Evolutionary conservation across 92 coral and sea anemone species (phyloP), one percentile per base, ranked within the genome.

Genomic region (Pocillopora grandis): DNA sequence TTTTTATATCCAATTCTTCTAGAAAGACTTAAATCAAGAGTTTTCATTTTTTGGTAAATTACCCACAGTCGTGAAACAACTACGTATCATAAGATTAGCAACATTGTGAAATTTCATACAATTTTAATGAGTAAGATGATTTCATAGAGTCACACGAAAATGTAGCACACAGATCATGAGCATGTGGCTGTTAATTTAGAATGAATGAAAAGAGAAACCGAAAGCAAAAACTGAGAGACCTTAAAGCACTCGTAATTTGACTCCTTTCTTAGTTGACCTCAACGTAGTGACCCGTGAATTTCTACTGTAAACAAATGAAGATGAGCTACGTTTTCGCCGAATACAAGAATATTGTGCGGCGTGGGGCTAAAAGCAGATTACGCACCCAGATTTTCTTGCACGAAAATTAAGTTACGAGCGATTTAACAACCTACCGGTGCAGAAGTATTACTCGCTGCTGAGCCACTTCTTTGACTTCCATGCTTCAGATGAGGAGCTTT

Each of bases 361-460:
- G 52, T 42, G 52, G 52, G 52, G 52, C 52, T 3, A 7, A 42
- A 42, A 42, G 52, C 52, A 7, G 52, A 42, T 3, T 8, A 42
- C 8, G 8, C 8, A 42, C 52, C 52, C 4, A 7, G 3, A 3
- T 42, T 42, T 42, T 42, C 52, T 42, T 18, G 6, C 17, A 15
- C 21, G 68, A 31, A 35, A 57, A 48, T 33, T 9, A 21, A 62
- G 21, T 63, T 83, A 5, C 52, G 5, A 42, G 52, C 52, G 7
- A 42, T 23, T 55, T 12, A 55, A 33, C 12, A 18, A 48, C 90
- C 82, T 77, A 92, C 95, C 88, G 98, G 98, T 64, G 90, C 90
- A 15, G 98, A 91, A 55, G 72, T 70, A 17, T 20, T 78, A 31
- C 95, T 89, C 1, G 89, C 91, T 10, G 88, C 91, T 61, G 98